Conservation (phyloP, 2,888 invertebrate species). For the Dynastes maya region DNA sequence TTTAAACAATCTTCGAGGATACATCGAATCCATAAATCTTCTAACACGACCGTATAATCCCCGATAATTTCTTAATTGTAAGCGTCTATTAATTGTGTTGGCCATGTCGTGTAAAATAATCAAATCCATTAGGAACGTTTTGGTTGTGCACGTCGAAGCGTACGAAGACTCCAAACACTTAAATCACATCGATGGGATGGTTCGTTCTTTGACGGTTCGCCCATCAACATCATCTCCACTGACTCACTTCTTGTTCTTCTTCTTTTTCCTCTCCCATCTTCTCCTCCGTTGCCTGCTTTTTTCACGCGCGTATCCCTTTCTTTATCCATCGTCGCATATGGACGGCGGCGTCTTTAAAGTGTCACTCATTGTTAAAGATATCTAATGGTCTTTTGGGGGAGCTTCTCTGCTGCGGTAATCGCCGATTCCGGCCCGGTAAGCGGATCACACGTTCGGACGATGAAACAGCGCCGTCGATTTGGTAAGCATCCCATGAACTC, state of each 20-base stretch:
- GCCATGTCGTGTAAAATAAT: constrained; percentile 28
- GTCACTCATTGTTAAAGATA: constrained; percentile 59
- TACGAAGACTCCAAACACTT: constrained; percentile 34
- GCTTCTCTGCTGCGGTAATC: constrained; percentile 34
- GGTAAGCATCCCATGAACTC: not conserved
- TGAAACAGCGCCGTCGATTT: constrained; percentile 22
- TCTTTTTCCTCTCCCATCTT: not conserved
- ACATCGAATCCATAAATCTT: no score
- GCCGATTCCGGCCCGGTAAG: constrained; percentile 43
- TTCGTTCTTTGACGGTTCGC: constrained; percentile 2
- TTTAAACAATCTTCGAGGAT: no score
- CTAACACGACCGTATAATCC: no score
- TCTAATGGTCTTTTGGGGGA: constrained; percentile 47
- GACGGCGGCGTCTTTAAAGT: constrained; percentile 57
- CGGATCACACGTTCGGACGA: constrained; percentile 45
- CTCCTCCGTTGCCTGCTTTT: not conserved
- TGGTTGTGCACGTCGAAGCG: constrained; percentile 15
- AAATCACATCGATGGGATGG: constrained; percentile 20
- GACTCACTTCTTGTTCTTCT: not conserved
- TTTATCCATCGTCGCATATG: constrained; percentile 46
- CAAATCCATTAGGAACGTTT: constrained; percentile 40
- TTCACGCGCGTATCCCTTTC: constrained; percentile 29
- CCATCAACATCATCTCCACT: not conserved
- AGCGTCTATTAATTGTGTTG: constrained; percentile 30
- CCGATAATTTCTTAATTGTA: constrained; percentile 27